phyloP scores from a whole-genome alignment of 2,113 vertebrate genomes.

The Gopherus evgoodei region DNA sequence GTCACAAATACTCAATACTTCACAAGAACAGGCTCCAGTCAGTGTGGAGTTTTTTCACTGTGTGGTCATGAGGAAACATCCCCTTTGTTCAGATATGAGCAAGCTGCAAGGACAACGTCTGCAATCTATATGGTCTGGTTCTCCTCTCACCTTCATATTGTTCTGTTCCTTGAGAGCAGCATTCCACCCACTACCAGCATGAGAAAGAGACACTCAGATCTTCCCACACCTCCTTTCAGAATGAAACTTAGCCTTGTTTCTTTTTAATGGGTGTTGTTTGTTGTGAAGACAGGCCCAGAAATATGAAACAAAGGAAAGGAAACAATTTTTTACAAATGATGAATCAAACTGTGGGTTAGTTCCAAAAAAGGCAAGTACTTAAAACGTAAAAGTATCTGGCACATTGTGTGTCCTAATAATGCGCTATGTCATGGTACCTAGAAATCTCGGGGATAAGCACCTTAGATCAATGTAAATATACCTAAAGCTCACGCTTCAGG shows the following conservation, averaged over 20 bases:
- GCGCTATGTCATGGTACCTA: neutral
- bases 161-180: neutral
- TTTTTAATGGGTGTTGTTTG: neutral
- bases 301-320: slow-evolving; percentile 16
- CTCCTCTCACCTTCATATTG: rapidly evolving
- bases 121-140: neutral
- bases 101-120: neutral
- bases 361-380: neutral
- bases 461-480: neutral
- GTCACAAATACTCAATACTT: neutral
- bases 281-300: neutral
- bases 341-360: neutral
- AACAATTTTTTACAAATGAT: neutral
- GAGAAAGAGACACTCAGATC: rapidly evolving
- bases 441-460: rapidly evolving
- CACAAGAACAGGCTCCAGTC: neutral
- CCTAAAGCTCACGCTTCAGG: neutral
- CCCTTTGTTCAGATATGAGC: neutral
- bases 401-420: neutral
- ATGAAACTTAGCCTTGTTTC: neutral
- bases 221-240: neutral
- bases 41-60: neutral
- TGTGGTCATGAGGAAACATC: neutral
- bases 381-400: neutral
- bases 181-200: neutral